Evolutionary conservation across 2,797 vertebrate species (phyloP), one percentile per base, ranked within the genome.

Genomic region (Parauchenoglanis ngamensis): DNA sequence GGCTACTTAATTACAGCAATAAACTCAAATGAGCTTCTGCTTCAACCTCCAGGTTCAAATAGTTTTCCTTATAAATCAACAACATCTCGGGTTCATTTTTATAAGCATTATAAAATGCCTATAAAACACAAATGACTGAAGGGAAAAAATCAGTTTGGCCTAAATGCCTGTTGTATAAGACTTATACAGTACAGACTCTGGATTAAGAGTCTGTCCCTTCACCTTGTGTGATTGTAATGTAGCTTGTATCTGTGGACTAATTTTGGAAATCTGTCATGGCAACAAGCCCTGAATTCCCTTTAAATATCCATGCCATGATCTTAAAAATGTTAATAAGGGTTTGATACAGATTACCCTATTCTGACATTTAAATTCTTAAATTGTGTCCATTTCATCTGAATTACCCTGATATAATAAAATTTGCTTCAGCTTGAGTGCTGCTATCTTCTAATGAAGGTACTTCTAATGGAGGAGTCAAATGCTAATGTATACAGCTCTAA

Each of bases 361-460:
- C 28, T 87, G 46, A 52, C 86, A 83, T 77, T 68, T 84, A 31
- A 77, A 83, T n/a, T 63, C n/a, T 52, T 40, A 57, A 49, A 25
- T 59, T 81, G 86, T 44, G 13, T 68, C 56, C 85, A 82, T 78
- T 82, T 82, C 5, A 28, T 67, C 28, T 56, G 57, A 76, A 87
- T 83, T 44, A 59, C 0, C 2, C 5, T 40, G 56, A 79, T 23
- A 15, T 40, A 61, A 61, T 80, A 4, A 59, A 59, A 80, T 59
- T 61, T 61, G 35, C 31, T 40, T 59, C 54, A 79, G 5, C 56
- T 57, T 25, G 21, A 79, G 31, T 25, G 56, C 56, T 79, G 54
- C 56, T 79, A 59, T 79, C 35, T 57, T 40, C 19, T 79, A 23
- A 59, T 19, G 25, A 5, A 61, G 23, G 35, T 23, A 77, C 4